Evolutionary conservation across 2,888 invertebrate genomes (phyloP), one percentile per base, ranked within the genome.

Genomic region (Pandemis corylana): DNA sequence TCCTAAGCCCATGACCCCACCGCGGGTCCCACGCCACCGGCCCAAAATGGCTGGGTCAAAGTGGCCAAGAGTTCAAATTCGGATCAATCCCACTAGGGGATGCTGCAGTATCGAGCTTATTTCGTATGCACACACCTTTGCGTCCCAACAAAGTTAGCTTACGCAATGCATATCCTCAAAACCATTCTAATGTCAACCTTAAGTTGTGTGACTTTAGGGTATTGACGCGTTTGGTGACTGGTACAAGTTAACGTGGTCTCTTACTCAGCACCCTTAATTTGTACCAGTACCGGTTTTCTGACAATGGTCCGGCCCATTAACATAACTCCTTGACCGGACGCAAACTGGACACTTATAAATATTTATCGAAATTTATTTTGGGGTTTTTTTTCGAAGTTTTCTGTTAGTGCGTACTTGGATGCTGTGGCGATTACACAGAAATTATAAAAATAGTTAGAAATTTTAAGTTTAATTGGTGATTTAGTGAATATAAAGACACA

Each of bases 321-420:
- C 94, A 94, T 93, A 93, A 92, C 93, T 94, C 93, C 94, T 94
- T 94, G 93, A 92, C 92, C 91, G 87, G 89, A 87, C 82, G 82
- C 76, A 81, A 84, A 87, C 89, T 80, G 89, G 90, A 87, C 85
- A 88, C 88, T 90, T 88, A 93, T 93, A 89, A 93, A 93, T 93
- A 94, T 93, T 92, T 89, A 93, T 91, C 82, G 83, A 82, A 83
- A 82, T 78, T 80, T 83, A 81, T 80, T 83, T 51, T 28, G 66
- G 76, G 80, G 81, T 79, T 76, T 81, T 81, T 20, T 82, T 82
- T 80, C 80, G 81, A 78, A 77, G 81, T 83, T 83, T 84, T 84
- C 81, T 74, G 79, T 75, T 86, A 91, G 91, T 91, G 79, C 78
- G 82, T 78, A 77, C 79, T 79, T 83, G 81, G 88, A 87, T 86